Base-by-base conservation (phyloP, 35 echinoderm and acorn worm species). In the Strongylocentrotus purpuratus region DNA sequence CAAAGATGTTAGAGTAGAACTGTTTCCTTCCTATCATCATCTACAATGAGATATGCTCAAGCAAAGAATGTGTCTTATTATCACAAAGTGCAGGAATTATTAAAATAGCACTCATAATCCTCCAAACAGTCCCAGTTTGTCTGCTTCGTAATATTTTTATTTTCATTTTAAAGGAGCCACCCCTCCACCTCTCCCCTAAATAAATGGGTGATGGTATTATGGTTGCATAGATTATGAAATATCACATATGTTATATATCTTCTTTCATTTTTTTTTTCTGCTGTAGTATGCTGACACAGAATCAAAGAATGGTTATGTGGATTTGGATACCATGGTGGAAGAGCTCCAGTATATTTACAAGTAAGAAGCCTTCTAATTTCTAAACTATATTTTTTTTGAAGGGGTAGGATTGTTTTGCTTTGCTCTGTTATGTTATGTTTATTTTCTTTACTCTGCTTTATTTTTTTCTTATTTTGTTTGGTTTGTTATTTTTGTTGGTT, bases 301-400 rank as follows among this genome's bases (percentile, higher is more conserved):
- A 46, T 89, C 87, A 32, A 89, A 46, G 87, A 89, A 89, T 89
- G 87, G 87, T 28, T 89, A 91, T 50, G 78, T 99, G 28, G 94
- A 96, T 95, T 20, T 94, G 28, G 95, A 94, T 28, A 47, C 59
- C 17, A 95, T 99, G 94, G 96, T 95, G 17, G 94, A 96, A 93
- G 94, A 96, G 94, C 92, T 99, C 8, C 95, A 97, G 94, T 31
- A 86, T 60, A 94, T 92, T 60, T 99, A 97, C 95, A 99, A 96
- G 98, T 96, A 94, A 45, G 20, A 48, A 31, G 32, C 58, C 20
- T 28, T 22, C 4, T 17, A 46, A 90, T 50, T 33, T 88, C 5
- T 46, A 52, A 60, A 52, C 31, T 58, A 94, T 87, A 4, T 28
- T 28, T 47, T n/a, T 32, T 31, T 59, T 17, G 0, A 59, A 9